Conservation (phyloP, 37 sponge, comb jelly and placozoan genomes). For the Beroe ovata region DNA sequence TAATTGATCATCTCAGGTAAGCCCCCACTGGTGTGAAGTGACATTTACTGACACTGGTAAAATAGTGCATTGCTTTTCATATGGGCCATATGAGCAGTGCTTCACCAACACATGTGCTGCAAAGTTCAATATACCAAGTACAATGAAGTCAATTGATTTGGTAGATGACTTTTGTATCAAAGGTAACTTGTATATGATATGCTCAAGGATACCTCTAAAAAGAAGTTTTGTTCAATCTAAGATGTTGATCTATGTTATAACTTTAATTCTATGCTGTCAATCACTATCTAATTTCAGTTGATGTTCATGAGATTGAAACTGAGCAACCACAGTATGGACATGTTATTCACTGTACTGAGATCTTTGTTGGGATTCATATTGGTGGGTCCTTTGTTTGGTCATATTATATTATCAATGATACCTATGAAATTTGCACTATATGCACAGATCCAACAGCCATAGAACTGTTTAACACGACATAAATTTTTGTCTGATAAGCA, state of each 20-base stretch:
- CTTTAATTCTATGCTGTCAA: too few relatives aligned
- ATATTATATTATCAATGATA: too few relatives aligned
- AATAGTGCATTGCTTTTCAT: not conserved
- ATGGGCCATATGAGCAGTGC: constrained; percentile 41
- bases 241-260: too few relatives aligned
- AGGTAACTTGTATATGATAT: too few relatives aligned
- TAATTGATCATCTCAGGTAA: too few relatives aligned
- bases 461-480: too few relatives aligned
- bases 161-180: not conserved
- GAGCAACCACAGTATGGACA: constrained; percentile 1
- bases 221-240: too few relatives aligned
- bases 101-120: not conserved
- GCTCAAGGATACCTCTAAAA: too few relatives aligned
- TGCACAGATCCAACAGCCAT: too few relatives aligned
- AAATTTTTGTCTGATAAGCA: too few relatives aligned
- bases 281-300: too few relatives aligned
- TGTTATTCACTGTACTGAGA: constrained; percentile 1
- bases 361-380: constrained; percentile 31
- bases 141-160: constrained; percentile 42
- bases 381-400: constrained; percentile 14
- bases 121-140: not conserved
- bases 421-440: too few relatives aligned
- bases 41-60: not conserved
- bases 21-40: constrained; percentile 42
- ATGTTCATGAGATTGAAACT: constrained; percentile 21